These are phyloP conservation scores for Oasisia sp. DNA, from an alignment of 2,888 invertebrate genomes.

Conservation along the genomic window DNA sequence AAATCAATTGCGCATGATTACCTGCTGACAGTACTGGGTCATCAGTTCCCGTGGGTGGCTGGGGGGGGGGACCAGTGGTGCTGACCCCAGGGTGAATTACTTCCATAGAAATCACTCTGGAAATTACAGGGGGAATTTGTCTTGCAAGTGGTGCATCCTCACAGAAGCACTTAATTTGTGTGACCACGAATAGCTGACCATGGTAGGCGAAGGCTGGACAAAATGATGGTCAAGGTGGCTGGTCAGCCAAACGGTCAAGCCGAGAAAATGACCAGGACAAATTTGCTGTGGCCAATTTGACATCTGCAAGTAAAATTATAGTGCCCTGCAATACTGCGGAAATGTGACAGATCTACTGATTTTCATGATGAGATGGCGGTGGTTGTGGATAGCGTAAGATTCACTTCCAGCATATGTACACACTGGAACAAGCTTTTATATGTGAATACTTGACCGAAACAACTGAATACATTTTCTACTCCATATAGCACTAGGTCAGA, in stretches of 20 bases:
- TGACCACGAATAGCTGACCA: background rate
- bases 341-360: too few relatives aligned
- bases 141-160: background rate
- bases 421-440: too few relatives aligned
- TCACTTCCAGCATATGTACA: too few relatives aligned
- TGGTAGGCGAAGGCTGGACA: background rate
- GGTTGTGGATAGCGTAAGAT: too few relatives aligned
- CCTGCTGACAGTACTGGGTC: background rate
- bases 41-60: background rate
- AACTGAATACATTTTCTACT: too few relatives aligned
- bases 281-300: background rate
- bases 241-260: background rate
- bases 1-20: conserved; percentile 1
- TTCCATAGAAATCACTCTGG: background rate
- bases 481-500: too few relatives aligned
- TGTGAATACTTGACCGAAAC: too few relatives aligned
- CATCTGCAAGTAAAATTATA: background rate
- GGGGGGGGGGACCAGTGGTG: background rate
- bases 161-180: background rate
- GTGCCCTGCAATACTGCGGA: background rate
- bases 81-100: background rate
- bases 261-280: background rate
- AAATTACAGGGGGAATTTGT: background rate
- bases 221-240: background rate
- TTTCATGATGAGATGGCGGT: too few relatives aligned